Evolutionary conservation across 2,888 invertebrate genomes (phyloP).

Genomic region (Scelioninae gen. 1): DNA sequence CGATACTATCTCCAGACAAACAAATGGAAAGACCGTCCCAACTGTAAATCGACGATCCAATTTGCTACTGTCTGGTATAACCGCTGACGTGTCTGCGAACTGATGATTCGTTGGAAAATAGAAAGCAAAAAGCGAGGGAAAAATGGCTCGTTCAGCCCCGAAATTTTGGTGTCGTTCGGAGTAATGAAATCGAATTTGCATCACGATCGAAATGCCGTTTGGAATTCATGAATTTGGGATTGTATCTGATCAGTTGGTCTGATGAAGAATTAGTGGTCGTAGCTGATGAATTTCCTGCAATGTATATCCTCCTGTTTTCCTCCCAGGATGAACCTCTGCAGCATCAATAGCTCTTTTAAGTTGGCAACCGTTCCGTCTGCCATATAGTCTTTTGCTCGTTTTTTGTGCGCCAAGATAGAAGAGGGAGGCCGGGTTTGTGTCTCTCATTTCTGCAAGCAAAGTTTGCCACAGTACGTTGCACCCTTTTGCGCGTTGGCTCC

Average conservation of each 20-base stretch:
- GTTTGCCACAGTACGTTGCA: slow-evolving; percentile 83
- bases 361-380: slow-evolving; percentile 78
- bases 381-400: slow-evolving; percentile 75
- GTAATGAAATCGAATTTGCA: slow-evolving; percentile 5
- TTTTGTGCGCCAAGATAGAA: slow-evolving; percentile 34
- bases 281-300: no score
- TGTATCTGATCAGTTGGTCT: no score
- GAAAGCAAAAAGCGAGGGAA: slow-evolving; percentile 2
- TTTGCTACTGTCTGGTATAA: slow-evolving; percentile 27
- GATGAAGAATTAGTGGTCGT: no score
- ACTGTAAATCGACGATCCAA: slow-evolving; percentile 34
- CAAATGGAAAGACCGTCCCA: slow-evolving; percentile 37
- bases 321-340: slow-evolving; percentile 40
- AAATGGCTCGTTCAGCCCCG: not conserved
- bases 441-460: slow-evolving; percentile 71
- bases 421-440: slow-evolving; percentile 35
- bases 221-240: not conserved
- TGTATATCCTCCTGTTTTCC: no score
- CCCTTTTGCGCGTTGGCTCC: no score
- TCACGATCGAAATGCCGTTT: not conserved
- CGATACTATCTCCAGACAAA: slow-evolving; percentile 56
- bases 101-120: slow-evolving; percentile 7
- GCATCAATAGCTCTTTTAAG: slow-evolving; percentile 77
- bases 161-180: slow-evolving; percentile 2
- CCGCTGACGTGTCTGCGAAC: slow-evolving; percentile 16